Evolutionary conservation across 2,797 vertebrate species (phyloP).

Genomic region (Sternotherus odoratus): DNA sequence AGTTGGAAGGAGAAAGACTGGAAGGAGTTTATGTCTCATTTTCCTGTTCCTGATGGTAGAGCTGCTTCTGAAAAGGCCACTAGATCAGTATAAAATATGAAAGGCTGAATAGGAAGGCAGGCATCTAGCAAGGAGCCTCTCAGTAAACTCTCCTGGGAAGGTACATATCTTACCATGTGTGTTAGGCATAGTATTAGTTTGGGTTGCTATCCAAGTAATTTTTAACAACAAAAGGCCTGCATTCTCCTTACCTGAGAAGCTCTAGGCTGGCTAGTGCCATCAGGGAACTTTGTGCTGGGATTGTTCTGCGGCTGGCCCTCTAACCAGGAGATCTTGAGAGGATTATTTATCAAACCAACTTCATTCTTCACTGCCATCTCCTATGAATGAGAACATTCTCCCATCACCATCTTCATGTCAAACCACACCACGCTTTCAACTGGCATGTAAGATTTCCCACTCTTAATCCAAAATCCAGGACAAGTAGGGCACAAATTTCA

Average conservation of each 20-base stretch:
- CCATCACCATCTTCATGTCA: neutral
- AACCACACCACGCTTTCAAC: neutral
- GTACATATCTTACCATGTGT: rapidly evolving
- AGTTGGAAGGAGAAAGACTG: neutral
- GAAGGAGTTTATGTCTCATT: neutral
- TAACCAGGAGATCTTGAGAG: constrained; percentile 94
- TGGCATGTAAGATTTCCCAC: rapidly evolving
- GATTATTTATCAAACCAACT: constrained; percentile 88
- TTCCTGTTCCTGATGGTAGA: neutral
- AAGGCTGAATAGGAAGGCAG: neutral
- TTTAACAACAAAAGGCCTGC: neutral
- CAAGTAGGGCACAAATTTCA: neutral
- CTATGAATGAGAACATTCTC: constrained; percentile 77
- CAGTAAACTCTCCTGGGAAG: neutral
- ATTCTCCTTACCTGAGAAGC: constrained; percentile 84
- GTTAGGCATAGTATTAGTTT: neutral
- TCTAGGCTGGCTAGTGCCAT: constrained; percentile 60
- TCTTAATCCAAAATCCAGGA: neutral
- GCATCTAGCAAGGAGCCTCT: neutral
- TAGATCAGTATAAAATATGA: neutral
- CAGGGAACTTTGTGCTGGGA: neutral
- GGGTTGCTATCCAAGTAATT: neutral
- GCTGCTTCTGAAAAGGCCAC: neutral
- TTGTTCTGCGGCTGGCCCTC: constrained; percentile 84
- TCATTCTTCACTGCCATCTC: constrained; percentile 94